A percentile compares a stretch with the other conserved stretches of the same genome.
Evolutionary conservation across 1,140 invertebrate genomes (phyloP).

Genomic region (Lucilia sericata): DNA sequence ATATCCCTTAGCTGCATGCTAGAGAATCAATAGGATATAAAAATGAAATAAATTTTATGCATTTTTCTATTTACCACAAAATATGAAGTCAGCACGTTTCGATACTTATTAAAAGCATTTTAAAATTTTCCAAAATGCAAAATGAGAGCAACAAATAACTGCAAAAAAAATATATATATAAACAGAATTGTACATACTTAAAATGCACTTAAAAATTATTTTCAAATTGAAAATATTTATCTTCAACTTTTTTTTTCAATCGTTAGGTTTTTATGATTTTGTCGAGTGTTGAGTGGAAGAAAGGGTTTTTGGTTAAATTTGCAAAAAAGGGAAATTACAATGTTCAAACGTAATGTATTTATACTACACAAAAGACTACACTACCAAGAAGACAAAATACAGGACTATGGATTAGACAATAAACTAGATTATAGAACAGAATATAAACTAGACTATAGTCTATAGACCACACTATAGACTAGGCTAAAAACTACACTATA

Average conservation of each 20-base stretch:
- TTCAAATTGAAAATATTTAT: background rate
- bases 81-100: constrained; percentile 41
- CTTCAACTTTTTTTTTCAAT: too few relatives aligned
- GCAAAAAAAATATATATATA: background rate
- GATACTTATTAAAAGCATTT: constrained; percentile 40
- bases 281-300: background rate
- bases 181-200: constrained; percentile 11
- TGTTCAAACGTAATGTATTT: too few relatives aligned
- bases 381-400: too few relatives aligned
- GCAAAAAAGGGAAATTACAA: background rate
- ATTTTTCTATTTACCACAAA: constrained; percentile 8
- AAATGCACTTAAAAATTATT: constrained; percentile 6
- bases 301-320: background rate
- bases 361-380: too few relatives aligned
- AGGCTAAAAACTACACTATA: too few relatives aligned
- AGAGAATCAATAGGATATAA: background rate
- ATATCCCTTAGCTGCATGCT: too few relatives aligned
- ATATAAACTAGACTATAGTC: too few relatives aligned
- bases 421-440: too few relatives aligned
- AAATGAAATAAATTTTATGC: background rate
- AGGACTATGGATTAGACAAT: too few relatives aligned
- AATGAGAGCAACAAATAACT: background rate
- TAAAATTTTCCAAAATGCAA: background rate
- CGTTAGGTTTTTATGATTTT: background rate
- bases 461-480: too few relatives aligned